Evolutionary conservation across 2,888 invertebrate species (phyloP).

Genomic region (Podabrus alpinus): DNA sequence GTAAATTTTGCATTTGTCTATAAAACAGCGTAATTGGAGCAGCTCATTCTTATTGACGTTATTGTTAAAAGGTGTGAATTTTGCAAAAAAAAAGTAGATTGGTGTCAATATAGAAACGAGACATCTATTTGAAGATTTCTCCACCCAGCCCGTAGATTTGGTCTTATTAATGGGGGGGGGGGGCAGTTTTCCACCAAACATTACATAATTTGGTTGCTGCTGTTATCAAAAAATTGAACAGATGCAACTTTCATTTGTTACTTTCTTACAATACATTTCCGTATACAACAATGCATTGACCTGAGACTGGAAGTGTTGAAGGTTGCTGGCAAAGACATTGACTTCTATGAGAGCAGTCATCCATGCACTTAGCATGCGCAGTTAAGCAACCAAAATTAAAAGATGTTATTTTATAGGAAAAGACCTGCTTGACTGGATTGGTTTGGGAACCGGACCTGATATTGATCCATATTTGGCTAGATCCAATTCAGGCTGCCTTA

Average conservation of each 20-base stretch:
- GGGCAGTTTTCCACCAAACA: no score
- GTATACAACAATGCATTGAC: background rate
- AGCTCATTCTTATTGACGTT: background rate
- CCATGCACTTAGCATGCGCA: background rate
- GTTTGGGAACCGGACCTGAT: constrained; percentile 72
- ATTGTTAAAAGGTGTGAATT: background rate
- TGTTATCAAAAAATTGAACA: background rate
- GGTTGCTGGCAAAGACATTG: background rate
- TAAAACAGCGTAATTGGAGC: background rate
- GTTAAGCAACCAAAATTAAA: background rate
- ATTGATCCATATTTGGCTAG: constrained; percentile 79
- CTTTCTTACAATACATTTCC: background rate
- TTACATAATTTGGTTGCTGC: no score
- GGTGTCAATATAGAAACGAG: background rate
- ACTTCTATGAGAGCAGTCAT: background rate
- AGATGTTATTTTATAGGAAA: constrained; percentile 56
- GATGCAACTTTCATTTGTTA: background rate
- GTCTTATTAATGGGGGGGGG: no score
- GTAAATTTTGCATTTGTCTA: background rate
- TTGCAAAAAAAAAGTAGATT: background rate
- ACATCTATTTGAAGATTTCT: background rate
- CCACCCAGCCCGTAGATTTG: no score
- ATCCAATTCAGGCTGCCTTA: constrained; percentile 74
- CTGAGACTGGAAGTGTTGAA: background rate
- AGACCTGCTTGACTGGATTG: constrained; percentile 78